Conservation (phyloP, 2,888 invertebrate species). For the Acleris literana region DNA sequence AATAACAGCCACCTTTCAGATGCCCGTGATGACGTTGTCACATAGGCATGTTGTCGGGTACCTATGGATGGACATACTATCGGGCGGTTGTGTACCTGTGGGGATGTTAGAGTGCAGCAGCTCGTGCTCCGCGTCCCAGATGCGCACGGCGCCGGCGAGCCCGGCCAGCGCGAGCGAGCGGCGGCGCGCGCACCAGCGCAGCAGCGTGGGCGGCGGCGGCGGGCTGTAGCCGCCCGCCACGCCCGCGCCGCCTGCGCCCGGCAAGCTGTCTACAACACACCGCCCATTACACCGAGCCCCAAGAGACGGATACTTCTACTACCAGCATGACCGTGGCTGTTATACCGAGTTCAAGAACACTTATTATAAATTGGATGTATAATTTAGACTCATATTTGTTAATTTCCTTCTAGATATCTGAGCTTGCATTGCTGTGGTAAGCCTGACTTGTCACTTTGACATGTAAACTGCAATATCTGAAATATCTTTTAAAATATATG, state of each 20-base stretch:
- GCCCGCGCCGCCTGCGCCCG: slow-evolving; percentile 34
- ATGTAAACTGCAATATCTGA: too few relatives aligned
- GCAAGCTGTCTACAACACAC: slow-evolving; percentile 4
- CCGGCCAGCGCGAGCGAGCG: slow-evolving; percentile 92
- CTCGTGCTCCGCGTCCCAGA: slow-evolving; percentile 95
- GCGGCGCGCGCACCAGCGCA: slow-evolving; percentile 93
- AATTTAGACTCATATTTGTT: too few relatives aligned
- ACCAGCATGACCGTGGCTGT: too few relatives aligned
- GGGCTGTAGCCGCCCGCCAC: slow-evolving; percentile 42
- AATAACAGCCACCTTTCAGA: too few relatives aligned
- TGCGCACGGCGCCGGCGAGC: slow-evolving; percentile 88
- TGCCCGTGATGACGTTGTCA: too few relatives aligned
- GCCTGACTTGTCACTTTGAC: too few relatives aligned
- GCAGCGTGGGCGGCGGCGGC: slow-evolving; percentile 85
- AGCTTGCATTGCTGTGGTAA: too few relatives aligned
- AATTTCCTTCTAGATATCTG: too few relatives aligned
- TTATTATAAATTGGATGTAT: too few relatives aligned
- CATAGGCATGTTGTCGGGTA: background rate
- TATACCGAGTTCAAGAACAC: too few relatives aligned
- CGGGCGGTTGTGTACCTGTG: slow-evolving; percentile 78
- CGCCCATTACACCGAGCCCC: background rate
- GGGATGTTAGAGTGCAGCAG: slow-evolving; percentile 89
- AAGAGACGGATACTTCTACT: too few relatives aligned
- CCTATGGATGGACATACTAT: background rate
- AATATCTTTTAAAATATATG: too few relatives aligned